Evolutionary conservation across 2,113 vertebrate genomes (phyloP).

Genomic region (Sebastes fasciatus): DNA sequence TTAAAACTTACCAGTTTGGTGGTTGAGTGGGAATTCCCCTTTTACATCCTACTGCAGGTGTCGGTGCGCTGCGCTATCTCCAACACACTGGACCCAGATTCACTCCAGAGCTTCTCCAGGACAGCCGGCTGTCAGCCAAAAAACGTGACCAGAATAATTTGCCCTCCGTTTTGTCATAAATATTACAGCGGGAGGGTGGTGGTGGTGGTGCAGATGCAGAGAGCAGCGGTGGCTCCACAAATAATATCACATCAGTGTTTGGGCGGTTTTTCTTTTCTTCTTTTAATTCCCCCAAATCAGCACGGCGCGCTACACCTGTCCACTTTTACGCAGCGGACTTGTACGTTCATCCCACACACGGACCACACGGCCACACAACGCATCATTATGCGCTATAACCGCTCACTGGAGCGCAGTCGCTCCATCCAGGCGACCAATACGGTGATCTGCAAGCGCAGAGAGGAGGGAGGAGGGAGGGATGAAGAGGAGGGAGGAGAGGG

Average conservation of each 20-base stretch:
- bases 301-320: slow-evolving; percentile 56
- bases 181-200: slow-evolving; percentile 66
- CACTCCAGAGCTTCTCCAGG: slow-evolving; percentile 76
- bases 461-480: slow-evolving; percentile 14
- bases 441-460: slow-evolving; percentile 61
- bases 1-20: slow-evolving; percentile 77
- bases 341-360: slow-evolving; percentile 63
- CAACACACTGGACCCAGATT: slow-evolving; percentile 58
- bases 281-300: slow-evolving; percentile 24
- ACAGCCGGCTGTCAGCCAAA: slow-evolving; percentile 79
- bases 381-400: slow-evolving; percentile 64
- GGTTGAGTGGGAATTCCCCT: slow-evolving; percentile 69
- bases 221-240: slow-evolving; percentile 35
- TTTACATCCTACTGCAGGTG: slow-evolving; percentile 80
- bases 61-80: slow-evolving; percentile 74
- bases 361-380: slow-evolving; percentile 36
- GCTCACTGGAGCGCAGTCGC: slow-evolving; percentile 57
- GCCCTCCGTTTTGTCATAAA: slow-evolving; percentile 76
- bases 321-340: slow-evolving; percentile 57
- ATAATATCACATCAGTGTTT: slow-evolving; percentile 33
- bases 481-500: slow-evolving; percentile 24
- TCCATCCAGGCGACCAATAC: slow-evolving; percentile 71
- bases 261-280: not conserved
- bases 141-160: slow-evolving; percentile 80
- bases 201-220: slow-evolving; percentile 39